These are phyloP conservation scores for Halcyon leucocephala DNA, from an alignment of 2,797 vertebrate genomes.

Conservation along the genomic window DNA sequence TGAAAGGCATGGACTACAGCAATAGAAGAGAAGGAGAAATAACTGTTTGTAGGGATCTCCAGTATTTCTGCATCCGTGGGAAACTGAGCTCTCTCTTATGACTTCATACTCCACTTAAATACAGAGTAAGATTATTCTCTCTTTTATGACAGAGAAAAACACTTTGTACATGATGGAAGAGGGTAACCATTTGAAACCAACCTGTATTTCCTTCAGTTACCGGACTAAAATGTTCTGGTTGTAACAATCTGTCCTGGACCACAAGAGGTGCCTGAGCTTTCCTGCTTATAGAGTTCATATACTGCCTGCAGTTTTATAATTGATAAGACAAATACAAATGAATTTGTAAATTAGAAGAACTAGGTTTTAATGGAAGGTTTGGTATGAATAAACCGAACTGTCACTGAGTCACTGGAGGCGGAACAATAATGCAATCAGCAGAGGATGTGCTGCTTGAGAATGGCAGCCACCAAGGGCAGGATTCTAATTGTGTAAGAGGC, in stretches of 20 bases:
- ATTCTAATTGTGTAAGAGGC: constrained; percentile 46
- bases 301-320: background rate
- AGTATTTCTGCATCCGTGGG: background rate
- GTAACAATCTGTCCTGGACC: background rate
- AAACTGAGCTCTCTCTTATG: background rate
- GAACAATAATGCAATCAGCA: constrained; percentile 67
- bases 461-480: background rate
- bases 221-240: background rate
- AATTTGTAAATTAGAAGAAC: constrained; percentile 27
- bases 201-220: background rate
- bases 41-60: background rate
- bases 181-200: background rate
- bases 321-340: background rate
- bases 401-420: constrained; percentile 3
- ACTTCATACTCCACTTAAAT: background rate
- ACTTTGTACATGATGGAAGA: background rate
- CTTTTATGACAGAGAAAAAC: background rate
- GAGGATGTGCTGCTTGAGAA: constrained; percentile 31
- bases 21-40: background rate
- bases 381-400: constrained; percentile 34
- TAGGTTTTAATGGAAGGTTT: constrained; percentile 23
- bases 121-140: background rate
- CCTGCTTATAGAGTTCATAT: background rate
- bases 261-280: background rate
- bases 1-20: background rate